Base-by-base conservation (phyloP, 2,797 vertebrate species). In the Cygnus olor region DNA sequence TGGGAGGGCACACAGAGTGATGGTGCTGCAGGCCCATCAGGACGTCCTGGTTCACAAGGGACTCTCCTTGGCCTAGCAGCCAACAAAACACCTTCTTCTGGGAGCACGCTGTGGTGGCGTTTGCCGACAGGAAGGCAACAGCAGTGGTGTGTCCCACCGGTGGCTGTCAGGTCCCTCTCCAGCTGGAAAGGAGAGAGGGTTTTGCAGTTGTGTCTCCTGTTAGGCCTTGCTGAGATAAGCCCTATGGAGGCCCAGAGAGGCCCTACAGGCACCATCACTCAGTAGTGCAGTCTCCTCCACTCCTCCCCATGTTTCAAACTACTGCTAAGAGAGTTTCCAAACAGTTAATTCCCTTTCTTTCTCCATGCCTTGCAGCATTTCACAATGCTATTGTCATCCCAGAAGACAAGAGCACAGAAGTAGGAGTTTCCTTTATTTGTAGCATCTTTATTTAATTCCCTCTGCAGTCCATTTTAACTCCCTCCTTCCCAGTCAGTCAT, bases 381-480 rank as follows among this genome's bases (percentile, higher is more conserved):
- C 95, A 91, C 80, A 94, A 84, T 44, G 49, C 84, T 93, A 70
- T 93, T 96, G 84, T 95, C 81, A 85, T 81, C 63, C 77, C 85
- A 85, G 82, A 94, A 95, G 71, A 78, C 93, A 91, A 93, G 74
- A 93, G 83, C 68, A 87, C 69, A 91, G 77, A 90, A 89, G 84
- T 13, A 89, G 65, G 73, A 89, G 77, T 91, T 94, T 60, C 40
- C n/a, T 19, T 44, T 89, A 65, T 58, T 64, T 6, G 11, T 63
- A 78, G 70, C 61, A 80, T 94, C 68, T 94, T 97, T 92, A 70
- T 94, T 94, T 92, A 81, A 80, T 94, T 93, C 88, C 45, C 53
- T 89, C n/a, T 49, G 19, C 42, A 78, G 88, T 94, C 82, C 89
- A 69, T 80, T 91, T 96, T 96, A 95, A 92, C 63, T 80, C 65